Base-by-base conservation (phyloP, 2,113 vertebrate species). In the Montifringilla adamsi region DNA sequence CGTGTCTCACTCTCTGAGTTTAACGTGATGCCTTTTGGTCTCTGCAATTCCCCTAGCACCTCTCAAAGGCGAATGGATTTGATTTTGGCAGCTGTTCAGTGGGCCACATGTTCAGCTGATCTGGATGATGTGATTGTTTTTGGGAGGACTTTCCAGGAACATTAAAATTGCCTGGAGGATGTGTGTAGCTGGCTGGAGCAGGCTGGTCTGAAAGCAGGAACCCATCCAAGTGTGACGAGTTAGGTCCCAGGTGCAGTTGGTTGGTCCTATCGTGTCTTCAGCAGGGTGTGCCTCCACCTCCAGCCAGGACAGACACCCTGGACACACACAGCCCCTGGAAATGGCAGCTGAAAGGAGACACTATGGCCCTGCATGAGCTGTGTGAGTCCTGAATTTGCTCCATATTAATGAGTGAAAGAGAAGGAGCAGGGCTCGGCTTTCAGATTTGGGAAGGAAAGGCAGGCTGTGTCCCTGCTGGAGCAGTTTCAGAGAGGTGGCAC, bases 71-170 rank as follows among this genome's bases (percentile, higher is more conserved):
- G 0, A 93, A 96, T 93, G 88, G 93, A 94, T 97, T 96, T 96
- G 96, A 97, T 96, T 97, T 93, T 97, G 97, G 97, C 97, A 97
- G 96, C 90, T 91, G 83, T 90, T 97, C 96, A 90, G 79, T 58
- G 67, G 69, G 89, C 96, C 96, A 97, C 97, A 97, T 97, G 95
- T 97, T 97, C 87, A 2, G 93, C 95, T 97, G 95, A 97, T 97
- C 93, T 95, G 92, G 95, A 97, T 97, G 96, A 97, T 97, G 97
- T 96, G 96, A 97, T 97, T 97, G 96, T 96, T 97, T 97, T 95
- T 74, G 96, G 95, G 95, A 97, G 82, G 93, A 94, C 96, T 97
- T 97, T 97, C 97, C 97, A 97, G 96, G 96, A 97, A 97, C 95
- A 95, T 95, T 96, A 95, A 95, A 97, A 97, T 75, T 90, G 96